Percentiles rank a stretch among this genome's conserved stretches.
Conservation (phyloP, 2,888 invertebrate species). For the Liopterus haemorrhoidalis region DNA sequence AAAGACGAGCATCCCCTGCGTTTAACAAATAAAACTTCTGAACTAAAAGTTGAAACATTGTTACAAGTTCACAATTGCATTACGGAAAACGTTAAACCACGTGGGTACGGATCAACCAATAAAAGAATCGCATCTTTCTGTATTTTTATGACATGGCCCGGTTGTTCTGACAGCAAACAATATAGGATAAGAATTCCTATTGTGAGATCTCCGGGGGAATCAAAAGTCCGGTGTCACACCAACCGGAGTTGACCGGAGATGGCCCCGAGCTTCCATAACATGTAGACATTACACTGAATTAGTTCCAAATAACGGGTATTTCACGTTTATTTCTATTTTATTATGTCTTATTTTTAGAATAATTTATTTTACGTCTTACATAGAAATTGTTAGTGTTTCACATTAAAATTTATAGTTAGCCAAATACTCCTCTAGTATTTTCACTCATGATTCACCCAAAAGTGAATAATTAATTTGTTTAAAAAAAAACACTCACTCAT, state of each 20-base stretch:
- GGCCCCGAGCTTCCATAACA: not conserved
- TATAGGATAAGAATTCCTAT: conserved; percentile 6
- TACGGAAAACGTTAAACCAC: conserved; percentile 3
- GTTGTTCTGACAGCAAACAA: conserved; percentile 6
- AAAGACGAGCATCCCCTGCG: too few relatives aligned
- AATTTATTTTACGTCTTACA: too few relatives aligned
- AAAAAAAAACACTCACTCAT: too few relatives aligned
- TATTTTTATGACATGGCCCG: conserved; percentile 13
- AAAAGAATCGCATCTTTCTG: conserved; percentile 13
- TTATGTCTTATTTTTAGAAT: too few relatives aligned
- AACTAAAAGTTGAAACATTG: conserved; percentile 23
- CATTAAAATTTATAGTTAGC: too few relatives aligned
- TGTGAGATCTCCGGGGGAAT: conserved; percentile 12
- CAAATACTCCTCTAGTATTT: too few relatives aligned
- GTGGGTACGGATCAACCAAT: conserved; percentile 7
- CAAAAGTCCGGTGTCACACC: conserved; percentile 4
- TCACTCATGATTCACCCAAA: too few relatives aligned
- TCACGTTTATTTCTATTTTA: too few relatives aligned
- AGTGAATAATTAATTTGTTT: too few relatives aligned
- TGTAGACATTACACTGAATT: conserved; percentile 16
- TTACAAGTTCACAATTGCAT: conserved; percentile 22
- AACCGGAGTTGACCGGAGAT: not conserved
- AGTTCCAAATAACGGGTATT: too few relatives aligned
- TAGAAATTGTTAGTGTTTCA: too few relatives aligned
- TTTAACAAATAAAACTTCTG: too few relatives aligned